phyloP scores from a whole-genome alignment of 2,888 invertebrate genomes.

The Cheilosia variabilis region DNA sequence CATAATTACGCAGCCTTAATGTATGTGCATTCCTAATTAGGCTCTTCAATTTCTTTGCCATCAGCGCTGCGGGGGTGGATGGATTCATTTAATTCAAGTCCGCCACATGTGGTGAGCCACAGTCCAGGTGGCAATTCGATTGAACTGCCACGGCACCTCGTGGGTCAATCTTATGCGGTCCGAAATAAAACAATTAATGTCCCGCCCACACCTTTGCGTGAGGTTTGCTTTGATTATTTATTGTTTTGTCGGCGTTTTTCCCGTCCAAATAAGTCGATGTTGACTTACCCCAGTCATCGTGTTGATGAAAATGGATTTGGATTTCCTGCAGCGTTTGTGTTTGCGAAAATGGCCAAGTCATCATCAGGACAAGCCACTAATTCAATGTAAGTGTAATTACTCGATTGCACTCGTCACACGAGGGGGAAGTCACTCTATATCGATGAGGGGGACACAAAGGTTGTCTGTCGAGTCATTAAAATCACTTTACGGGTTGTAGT shows the following conservation, averaged over 20 bases:
- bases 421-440: neutral
- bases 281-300: conserved; percentile 59
- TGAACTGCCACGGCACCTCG: conserved; percentile 17
- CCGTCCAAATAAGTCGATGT: conserved; percentile 40
- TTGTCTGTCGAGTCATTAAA: neutral
- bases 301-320: conserved; percentile 23
- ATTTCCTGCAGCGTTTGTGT: conserved; percentile 23
- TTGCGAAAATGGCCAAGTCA: conserved; percentile 50
- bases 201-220: conserved; percentile 40
- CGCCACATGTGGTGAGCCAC: neutral
- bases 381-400: conserved; percentile 64
- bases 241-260: conserved; percentile 25
- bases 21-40: conserved; percentile 64
- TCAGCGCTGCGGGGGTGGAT: neutral
- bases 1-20: conserved; percentile 56
- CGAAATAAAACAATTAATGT: conserved; percentile 43
- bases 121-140: conserved; percentile 59
- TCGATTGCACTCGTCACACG: conserved; percentile 49
- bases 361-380: conserved; percentile 44
- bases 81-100: conserved; percentile 49
- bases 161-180: conserved; percentile 42
- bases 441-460: neutral
- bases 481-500: too few species aligned
- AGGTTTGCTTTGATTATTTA: conserved; percentile 61
- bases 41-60: conserved; percentile 15